A percentile compares a stretch with the other conserved stretches of the same genome.
Evolutionary conservation across 2,888 invertebrate species (phyloP).

Genomic region (Andrena dorsata): DNA sequence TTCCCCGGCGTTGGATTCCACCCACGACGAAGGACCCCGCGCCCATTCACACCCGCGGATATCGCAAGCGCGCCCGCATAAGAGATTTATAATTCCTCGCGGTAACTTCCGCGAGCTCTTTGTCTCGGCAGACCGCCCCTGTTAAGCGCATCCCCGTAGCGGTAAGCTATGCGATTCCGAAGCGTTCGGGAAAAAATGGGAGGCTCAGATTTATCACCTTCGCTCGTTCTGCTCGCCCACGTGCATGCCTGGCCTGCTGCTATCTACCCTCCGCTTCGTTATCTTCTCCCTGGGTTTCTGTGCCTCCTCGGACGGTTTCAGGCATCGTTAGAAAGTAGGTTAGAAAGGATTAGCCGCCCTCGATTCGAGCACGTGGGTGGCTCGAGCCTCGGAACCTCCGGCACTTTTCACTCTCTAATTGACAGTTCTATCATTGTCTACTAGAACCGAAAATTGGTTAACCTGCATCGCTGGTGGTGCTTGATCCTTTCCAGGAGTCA

Average conservation of each 20-base stretch:
- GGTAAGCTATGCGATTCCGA: conserved; percentile 59
- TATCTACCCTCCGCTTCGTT: neutral
- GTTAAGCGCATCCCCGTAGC: conserved; percentile 36
- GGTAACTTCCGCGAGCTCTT: conserved; percentile 49
- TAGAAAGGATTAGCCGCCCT: no score
- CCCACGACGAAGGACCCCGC: neutral
- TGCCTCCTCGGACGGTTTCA: neutral
- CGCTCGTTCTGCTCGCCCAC: conserved; percentile 29
- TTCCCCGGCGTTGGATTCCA: conserved; percentile 10
- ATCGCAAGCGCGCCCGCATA: conserved; percentile 29
- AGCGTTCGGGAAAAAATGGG: conserved; percentile 20
- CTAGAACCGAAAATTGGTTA: neutral
- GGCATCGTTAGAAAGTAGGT: neutral
- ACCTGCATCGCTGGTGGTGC: neutral
- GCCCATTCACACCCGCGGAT: conserved; percentile 30
- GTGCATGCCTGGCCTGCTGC: neutral
- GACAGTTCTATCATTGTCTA: no score
- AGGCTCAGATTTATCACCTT: conserved; percentile 65
- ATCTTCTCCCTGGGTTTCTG: neutral
- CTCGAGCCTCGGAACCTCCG: no score
- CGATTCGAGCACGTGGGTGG: no score
- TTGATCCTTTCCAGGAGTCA: neutral
- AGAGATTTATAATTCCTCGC: conserved; percentile 41
- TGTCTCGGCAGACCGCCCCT: conserved; percentile 49
- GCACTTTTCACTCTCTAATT: no score